These are phyloP conservation scores for Tachycineta bicolor DNA, from an alignment of 2,113 vertebrate genomes.

Conservation along the genomic window DNA sequence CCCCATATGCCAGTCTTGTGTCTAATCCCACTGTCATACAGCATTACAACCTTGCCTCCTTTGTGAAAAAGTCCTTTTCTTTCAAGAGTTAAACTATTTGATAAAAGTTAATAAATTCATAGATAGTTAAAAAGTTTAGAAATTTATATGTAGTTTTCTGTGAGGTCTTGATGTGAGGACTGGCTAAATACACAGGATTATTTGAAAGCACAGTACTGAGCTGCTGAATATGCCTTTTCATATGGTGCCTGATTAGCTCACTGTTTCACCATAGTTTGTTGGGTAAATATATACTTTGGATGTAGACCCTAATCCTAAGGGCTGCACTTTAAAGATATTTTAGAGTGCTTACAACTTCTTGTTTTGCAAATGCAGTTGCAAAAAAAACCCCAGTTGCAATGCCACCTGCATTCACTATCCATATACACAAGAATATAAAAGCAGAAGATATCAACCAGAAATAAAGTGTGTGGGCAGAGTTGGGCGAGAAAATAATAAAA, in stretches of 20 bases:
- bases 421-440: not conserved
- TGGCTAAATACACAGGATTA: not conserved
- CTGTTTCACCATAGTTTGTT: not conserved
- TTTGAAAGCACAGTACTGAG: not conserved
- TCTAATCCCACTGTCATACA: not conserved
- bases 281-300: slow-evolving; percentile 4
- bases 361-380: not conserved
- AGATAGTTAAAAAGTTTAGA: not conserved
- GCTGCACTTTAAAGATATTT: not conserved
- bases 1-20: not conserved
- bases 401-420: not conserved
- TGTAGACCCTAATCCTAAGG: not conserved
- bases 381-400: not conserved
- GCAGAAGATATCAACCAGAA: not conserved
- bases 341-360: not conserved
- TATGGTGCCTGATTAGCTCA: not conserved
- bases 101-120: not conserved
- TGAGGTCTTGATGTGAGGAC: not conserved
- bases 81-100: not conserved
- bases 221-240: slow-evolving; percentile 7
- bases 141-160: not conserved
- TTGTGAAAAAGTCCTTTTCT: not conserved
- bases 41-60: not conserved
- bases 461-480: not conserved
- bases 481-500: not conserved